Conservation (phyloP, 2,113 vertebrate species). For the Catharus fuscescens region DNA sequence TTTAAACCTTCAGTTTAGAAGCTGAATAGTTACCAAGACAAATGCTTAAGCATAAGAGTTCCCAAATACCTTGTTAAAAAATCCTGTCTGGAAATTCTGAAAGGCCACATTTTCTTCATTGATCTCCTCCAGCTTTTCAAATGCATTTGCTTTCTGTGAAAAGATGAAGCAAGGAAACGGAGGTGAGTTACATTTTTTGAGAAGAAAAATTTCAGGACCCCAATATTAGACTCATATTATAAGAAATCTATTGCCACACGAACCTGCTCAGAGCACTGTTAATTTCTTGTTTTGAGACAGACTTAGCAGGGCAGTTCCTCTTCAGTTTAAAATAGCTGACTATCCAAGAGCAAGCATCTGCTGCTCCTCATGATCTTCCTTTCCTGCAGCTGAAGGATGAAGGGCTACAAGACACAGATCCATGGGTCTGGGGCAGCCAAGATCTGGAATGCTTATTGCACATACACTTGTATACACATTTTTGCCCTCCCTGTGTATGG, state of each 20-base stretch:
- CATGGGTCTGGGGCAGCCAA: background rate
- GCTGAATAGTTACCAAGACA: background rate
- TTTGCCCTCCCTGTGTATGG: accelerated
- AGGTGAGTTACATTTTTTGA: background rate
- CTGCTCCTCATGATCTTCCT: background rate
- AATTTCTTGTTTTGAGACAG: background rate
- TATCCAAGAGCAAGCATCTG: background rate
- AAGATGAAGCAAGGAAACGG: background rate
- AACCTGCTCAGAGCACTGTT: background rate
- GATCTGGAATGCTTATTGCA: background rate
- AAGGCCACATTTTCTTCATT: background rate
- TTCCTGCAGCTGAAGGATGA: background rate
- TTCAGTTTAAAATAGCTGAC: background rate
- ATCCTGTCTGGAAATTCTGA: background rate
- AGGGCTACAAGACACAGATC: background rate
- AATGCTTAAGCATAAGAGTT: background rate
- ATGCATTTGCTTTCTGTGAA: background rate
- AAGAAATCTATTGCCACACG: background rate
- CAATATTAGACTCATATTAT: background rate
- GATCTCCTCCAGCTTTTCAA: background rate
- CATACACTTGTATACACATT: accelerated
- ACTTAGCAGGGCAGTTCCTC: background rate
- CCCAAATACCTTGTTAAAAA: background rate
- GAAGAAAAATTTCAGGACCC: background rate
- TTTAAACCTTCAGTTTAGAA: background rate